A percentile compares a stretch with the other conserved stretches of the same genome.
phyloP scores from a whole-genome alignment of 2,888 invertebrate genomes.

The Lithophane socia region DNA sequence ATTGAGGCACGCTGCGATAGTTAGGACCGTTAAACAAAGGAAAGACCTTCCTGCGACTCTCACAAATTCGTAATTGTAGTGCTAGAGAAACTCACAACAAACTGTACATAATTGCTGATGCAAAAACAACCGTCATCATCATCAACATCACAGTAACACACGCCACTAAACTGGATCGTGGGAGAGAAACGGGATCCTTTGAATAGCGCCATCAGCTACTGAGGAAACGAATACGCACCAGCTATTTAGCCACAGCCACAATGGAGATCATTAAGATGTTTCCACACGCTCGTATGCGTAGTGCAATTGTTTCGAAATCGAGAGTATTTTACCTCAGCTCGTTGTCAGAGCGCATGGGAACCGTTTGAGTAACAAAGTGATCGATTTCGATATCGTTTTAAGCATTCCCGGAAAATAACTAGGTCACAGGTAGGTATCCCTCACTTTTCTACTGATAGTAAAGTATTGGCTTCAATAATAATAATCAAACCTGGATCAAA shows the following conservation, averaged over 20 bases:
- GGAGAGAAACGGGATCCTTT: constrained; percentile 88
- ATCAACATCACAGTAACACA: constrained; percentile 86
- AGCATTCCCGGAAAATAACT: constrained; percentile 56
- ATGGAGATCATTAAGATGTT: constrained; percentile 86
- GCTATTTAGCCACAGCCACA: constrained; percentile 79
- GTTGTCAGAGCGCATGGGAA: constrained; percentile 64
- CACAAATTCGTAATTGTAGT: constrained; percentile 88
- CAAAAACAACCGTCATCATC: constrained; percentile 87
- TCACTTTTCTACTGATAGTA: constrained; percentile 35
- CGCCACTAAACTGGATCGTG: constrained; percentile 88
- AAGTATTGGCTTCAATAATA: constrained; percentile 18
- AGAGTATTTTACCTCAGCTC: constrained; percentile 78
- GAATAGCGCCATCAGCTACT: constrained; percentile 80
- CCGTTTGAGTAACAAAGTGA: constrained; percentile 66
- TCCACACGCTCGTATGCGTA: constrained; percentile 85
- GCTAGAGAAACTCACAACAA: constrained; percentile 85
- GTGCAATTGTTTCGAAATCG: constrained; percentile 87
- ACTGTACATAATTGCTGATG: constrained; percentile 89
- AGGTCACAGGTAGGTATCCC: constrained; percentile 45
- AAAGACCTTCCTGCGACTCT: constrained; percentile 82
- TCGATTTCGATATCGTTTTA: constrained; percentile 64
- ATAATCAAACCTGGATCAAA: constrained; percentile 5
- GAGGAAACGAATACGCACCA: constrained; percentile 83
- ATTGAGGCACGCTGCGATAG: constrained; percentile 78
- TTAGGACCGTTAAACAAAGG: constrained; percentile 83